Evolutionary conservation across 2,888 invertebrate genomes (phyloP), one percentile per base, ranked within the genome.

Genomic region (Cerastoderma edule): DNA sequence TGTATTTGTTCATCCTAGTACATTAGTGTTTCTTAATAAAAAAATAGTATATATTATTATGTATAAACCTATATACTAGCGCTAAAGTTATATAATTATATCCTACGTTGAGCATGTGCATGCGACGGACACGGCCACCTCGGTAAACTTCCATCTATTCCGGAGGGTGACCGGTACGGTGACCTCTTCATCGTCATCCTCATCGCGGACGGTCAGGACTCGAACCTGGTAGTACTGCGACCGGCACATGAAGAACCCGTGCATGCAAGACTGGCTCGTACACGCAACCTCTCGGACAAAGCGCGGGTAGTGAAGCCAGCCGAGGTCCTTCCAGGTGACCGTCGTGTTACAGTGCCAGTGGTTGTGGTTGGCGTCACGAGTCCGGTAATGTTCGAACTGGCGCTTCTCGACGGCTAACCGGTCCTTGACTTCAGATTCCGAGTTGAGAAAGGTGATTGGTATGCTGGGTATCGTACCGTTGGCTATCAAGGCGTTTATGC

Each of bases 311-410:
- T 67, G 67, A 8, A 67, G 35, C 16, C 32, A 50, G 13, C 67
- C 67, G 6, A 67, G 35, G 24, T 67, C 53, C 27, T 48, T 50
- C 67, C 67, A 67, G 13, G 27, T 24, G 8, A 53, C 24, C 22
- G 35, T 53, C 22, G 53, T 67, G 53, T 50, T 53, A 30, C 67
- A 67, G 24, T 50, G 24, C 67, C 67, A 67, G 30, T 65, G 57
- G n/a, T n/a, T n/a, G 33, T 57, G 57, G 57, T 57, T n/a, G n/a
- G 33, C 39, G 27, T 39, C 39, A 5, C 39, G 60, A n/a, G 22
- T 39, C 1, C 33, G 24, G 10, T 39, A 60, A 2, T 60, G 32
- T n/a, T 60, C 60, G 6, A 39, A 60, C 46, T 46, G 4, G 19
- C 16, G 46, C 22, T 22, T n/a, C 22, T 22, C 2, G 46, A 39